Conservation (phyloP, 1,140 invertebrate species). For the Ostrea edulis region DNA sequence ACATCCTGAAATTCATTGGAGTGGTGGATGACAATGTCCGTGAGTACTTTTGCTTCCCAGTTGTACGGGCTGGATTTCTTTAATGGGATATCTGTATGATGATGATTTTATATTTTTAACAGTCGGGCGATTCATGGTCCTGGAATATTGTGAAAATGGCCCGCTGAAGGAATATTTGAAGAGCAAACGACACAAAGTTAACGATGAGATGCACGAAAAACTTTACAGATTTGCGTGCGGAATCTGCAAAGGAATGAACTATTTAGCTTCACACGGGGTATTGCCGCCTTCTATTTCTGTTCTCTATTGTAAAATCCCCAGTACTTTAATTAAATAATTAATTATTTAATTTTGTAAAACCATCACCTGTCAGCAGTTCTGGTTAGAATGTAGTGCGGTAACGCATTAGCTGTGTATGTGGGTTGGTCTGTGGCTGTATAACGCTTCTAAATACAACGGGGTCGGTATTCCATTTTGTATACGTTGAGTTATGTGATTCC, state of each 20-base stretch:
- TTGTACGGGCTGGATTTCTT: not conserved
- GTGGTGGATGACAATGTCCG: constrained; percentile 50
- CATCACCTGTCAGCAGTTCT: no score
- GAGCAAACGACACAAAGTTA: constrained; percentile 45
- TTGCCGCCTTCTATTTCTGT: not conserved
- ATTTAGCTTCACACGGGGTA: constrained; percentile 57
- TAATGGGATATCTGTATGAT: not conserved
- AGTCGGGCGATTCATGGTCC: constrained; percentile 62
- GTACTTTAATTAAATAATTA: no score
- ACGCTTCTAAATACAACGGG: no score
- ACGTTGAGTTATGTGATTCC: no score
- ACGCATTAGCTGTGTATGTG: no score
- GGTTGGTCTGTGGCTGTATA: no score
- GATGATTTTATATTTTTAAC: not conserved
- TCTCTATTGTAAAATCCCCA: no score
- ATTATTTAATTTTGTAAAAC: no score
- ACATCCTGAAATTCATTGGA: constrained; percentile 55
- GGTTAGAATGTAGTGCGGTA: no score
- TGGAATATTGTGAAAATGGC: constrained; percentile 65
- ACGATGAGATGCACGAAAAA: constrained; percentile 57
- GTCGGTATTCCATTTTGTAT: no score
- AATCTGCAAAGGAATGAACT: constrained; percentile 63
- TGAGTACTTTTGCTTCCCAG: not conserved
- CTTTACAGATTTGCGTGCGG: constrained; percentile 56
- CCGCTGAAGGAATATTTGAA: constrained; percentile 55